Conservation (phyloP, 2,113 vertebrate species). For the Gasterosteus aculeatus region DNA sequence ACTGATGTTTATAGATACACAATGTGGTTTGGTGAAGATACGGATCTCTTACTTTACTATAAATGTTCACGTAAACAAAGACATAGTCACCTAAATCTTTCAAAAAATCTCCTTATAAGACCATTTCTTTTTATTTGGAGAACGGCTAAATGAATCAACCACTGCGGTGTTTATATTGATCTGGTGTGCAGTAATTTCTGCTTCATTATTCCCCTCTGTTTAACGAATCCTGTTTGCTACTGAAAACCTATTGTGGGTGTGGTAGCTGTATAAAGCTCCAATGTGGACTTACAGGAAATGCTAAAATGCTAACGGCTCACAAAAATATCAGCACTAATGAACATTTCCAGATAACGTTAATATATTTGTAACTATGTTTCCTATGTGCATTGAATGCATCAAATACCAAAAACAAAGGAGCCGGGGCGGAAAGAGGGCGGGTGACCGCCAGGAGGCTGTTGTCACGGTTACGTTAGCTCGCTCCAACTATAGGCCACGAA, state of each 20-base stretch:
- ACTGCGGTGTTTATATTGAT: too few species aligned
- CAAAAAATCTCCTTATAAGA: neutral
- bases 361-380: neutral
- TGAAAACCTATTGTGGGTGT: neutral
- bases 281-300: neutral
- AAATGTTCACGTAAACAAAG: neutral
- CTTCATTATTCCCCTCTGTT: neutral
- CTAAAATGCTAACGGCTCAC: neutral
- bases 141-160: neutral
- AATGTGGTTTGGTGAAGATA: neutral
- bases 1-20: neutral
- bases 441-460: constrained; percentile 27
- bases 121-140: neutral
- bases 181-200: neutral
- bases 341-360: neutral
- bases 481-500: constrained; percentile 92
- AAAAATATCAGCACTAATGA: neutral
- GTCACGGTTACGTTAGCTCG: constrained; percentile 83
- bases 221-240: neutral
- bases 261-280: neutral
- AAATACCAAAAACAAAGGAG: neutral
- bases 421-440: constrained; percentile 26
- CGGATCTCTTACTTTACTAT: neutral
- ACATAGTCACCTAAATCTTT: neutral
- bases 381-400: constrained; percentile 38